phyloP scores from a whole-genome alignment of 2,797 vertebrate species.

The Urosaurus nigricauda region DNA sequence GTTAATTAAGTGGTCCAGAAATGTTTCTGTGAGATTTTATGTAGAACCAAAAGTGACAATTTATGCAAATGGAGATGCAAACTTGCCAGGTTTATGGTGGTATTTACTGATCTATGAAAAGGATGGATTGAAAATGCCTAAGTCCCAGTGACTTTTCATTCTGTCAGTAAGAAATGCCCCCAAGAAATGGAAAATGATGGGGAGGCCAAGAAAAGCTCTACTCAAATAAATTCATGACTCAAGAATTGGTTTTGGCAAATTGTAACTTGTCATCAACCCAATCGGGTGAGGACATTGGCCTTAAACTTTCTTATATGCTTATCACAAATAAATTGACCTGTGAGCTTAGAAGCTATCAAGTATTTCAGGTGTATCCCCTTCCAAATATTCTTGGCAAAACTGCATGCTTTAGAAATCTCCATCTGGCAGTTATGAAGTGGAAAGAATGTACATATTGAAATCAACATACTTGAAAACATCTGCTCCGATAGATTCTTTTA shows the following conservation, averaged over 20 bases:
- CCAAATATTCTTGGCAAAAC: background rate
- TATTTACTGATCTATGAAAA: slow-evolving; percentile 12
- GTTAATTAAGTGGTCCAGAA: slow-evolving; percentile 47
- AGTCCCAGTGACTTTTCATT: background rate
- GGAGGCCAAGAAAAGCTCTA: background rate
- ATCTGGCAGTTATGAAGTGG: background rate
- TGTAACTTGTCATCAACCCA: background rate
- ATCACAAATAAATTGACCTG: background rate
- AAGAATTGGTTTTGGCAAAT: slow-evolving; percentile 8
- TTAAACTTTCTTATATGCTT: background rate
- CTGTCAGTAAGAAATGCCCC: background rate
- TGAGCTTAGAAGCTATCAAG: background rate
- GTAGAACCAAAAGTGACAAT: slow-evolving; percentile 31
- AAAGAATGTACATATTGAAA: background rate
- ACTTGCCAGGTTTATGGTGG: slow-evolving; percentile 30
- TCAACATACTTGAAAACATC: background rate
- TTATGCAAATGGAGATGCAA: slow-evolving; percentile 25
- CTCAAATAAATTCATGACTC: slow-evolving; percentile 5
- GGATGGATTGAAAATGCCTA: background rate
- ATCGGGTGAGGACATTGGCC: too few relatives aligned
- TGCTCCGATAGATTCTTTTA: background rate
- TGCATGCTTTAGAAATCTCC: background rate
- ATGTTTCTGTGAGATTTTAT: slow-evolving; percentile 34
- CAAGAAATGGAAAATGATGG: slow-evolving; percentile 21
- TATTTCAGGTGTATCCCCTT: background rate